A percentile compares a stretch with the other conserved stretches of the same genome.
Conservation (phyloP, 2,797 vertebrate species). For the Halcyon chelicuti region DNA sequence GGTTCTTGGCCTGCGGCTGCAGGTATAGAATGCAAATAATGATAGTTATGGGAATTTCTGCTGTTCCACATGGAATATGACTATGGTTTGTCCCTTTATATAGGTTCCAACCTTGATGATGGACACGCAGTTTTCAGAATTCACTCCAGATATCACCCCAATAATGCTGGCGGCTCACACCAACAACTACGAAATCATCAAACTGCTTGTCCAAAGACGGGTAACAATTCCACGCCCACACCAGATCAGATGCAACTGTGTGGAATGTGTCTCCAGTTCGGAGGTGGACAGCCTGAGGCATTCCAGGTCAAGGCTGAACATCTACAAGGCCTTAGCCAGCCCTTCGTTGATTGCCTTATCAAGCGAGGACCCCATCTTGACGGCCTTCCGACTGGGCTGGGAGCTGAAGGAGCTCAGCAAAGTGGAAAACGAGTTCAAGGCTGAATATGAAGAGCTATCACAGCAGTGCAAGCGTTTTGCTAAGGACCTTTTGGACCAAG, state of each 20-base stretch:
- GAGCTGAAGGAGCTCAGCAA: conserved; percentile 97
- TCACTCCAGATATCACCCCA: conserved; percentile 96
- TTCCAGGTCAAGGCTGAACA: conserved; percentile 93
- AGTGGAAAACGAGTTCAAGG: conserved; percentile 97
- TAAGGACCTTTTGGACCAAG: conserved; percentile 97
- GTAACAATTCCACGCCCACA: conserved; percentile 95
- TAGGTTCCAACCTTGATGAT: conserved; percentile 96
- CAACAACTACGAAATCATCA: conserved; percentile 99
- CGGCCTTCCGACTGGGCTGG: conserved; percentile 94
- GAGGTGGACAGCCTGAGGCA: conserved; percentile 96
- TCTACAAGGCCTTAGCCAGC: conserved; percentile 95
- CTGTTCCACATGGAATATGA: neutral
- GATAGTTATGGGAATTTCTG: neutral
- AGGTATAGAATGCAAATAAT: neutral
- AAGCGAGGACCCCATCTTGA: conserved; percentile 95
- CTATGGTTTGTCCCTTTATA: neutral
- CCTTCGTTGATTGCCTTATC: conserved; percentile 96
- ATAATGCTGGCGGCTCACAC: conserved; percentile 99
- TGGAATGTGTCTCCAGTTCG: conserved; percentile 94
- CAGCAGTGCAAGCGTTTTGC: conserved; percentile 97
- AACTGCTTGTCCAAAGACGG: conserved; percentile 93
- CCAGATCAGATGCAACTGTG: conserved; percentile 95
- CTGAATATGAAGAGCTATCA: conserved; percentile 96
- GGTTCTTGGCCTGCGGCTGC: neutral
- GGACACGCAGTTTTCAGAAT: conserved; percentile 97